Percentiles rank a stretch among this genome's conserved stretches.
Evolutionary conservation across 2,888 invertebrate genomes (phyloP).

Genomic region (Rhingia rostrata): DNA sequence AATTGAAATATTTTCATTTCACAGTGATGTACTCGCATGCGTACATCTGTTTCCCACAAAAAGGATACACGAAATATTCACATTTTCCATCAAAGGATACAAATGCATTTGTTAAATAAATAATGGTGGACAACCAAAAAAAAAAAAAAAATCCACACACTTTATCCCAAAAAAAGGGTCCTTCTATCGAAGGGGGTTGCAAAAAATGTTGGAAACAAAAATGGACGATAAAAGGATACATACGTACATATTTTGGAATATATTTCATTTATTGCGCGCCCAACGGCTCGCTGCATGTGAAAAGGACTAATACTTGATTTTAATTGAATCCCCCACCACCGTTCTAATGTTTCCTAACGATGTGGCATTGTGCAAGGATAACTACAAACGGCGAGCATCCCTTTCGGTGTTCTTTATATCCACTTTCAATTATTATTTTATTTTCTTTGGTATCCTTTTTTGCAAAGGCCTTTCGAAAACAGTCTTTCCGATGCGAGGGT

Average conservation of each 20-base stretch:
- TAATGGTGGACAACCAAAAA: constrained; percentile 66
- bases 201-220: constrained; percentile 45
- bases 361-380: constrained; percentile 53
- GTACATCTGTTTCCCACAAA: constrained; percentile 68
- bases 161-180: constrained; percentile 53
- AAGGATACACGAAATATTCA: constrained; percentile 49
- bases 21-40: constrained; percentile 9
- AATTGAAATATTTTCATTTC: constrained; percentile 64
- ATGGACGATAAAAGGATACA: constrained; percentile 41
- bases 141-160: constrained; percentile 46
- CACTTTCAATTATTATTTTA: constrained; percentile 10
- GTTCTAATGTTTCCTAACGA: constrained; percentile 66
- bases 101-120: constrained; percentile 62
- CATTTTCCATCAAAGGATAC: constrained; percentile 52
- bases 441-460: constrained; percentile 10
- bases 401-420: constrained; percentile 58
- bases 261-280: neutral
- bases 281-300: constrained; percentile 48
- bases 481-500: constrained; percentile 26
- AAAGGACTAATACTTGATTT: constrained; percentile 56
- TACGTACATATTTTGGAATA: constrained; percentile 21
- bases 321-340: constrained; percentile 72
- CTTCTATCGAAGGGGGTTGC: constrained; percentile 57
- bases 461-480: constrained; percentile 29
- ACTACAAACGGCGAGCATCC: constrained; percentile 41